phyloP scores from a whole-genome alignment of 2,888 invertebrate genomes.

The Coleophora deauratella region DNA sequence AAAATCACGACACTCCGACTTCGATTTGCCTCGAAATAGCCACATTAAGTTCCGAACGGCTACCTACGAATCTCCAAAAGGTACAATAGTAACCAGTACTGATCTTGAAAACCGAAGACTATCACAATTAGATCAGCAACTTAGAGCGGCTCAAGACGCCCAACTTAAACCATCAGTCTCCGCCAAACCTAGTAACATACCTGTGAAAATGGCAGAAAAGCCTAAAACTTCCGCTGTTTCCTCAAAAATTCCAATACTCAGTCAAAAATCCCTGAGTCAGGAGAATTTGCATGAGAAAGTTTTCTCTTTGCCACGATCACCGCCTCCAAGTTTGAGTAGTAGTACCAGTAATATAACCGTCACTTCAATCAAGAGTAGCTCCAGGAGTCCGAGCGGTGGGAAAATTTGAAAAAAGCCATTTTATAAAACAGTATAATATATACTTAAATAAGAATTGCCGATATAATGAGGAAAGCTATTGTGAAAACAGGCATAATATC shows the following conservation, averaged over 20 bases:
- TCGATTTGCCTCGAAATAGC: slow-evolving; percentile 67
- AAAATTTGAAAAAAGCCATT: slow-evolving; percentile 31
- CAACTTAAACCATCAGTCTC: slow-evolving; percentile 51
- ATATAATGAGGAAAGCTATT: too few relatives aligned
- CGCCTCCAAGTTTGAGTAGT: slow-evolving; percentile 48
- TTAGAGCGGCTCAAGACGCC: slow-evolving; percentile 36
- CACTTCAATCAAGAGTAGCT: slow-evolving; percentile 77
- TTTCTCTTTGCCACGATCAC: slow-evolving; percentile 55
- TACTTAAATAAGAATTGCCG: too few relatives aligned
- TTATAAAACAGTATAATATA: too few relatives aligned
- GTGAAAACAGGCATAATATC: too few relatives aligned
- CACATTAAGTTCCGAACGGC: slow-evolving; percentile 78
- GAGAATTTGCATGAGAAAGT: slow-evolving; percentile 59
- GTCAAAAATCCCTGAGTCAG: slow-evolving; percentile 64
- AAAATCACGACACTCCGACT: slow-evolving; percentile 69
- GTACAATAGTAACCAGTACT: slow-evolving; percentile 69
- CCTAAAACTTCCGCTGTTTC: slow-evolving; percentile 38
- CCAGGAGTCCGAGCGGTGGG: slow-evolving; percentile 70
- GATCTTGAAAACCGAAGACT: slow-evolving; percentile 70
- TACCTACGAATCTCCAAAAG: slow-evolving; percentile 75
- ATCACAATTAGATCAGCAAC: slow-evolving; percentile 69
- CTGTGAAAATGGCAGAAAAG: slow-evolving; percentile 53
- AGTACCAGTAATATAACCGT: slow-evolving; percentile 70
- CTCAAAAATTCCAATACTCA: slow-evolving; percentile 70
- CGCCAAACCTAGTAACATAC: slow-evolving; percentile 65